Evolutionary conservation across 1,140 invertebrate genomes (phyloP), one percentile per base, ranked within the genome.

Genomic region (Bradynema listronoti): DNA sequence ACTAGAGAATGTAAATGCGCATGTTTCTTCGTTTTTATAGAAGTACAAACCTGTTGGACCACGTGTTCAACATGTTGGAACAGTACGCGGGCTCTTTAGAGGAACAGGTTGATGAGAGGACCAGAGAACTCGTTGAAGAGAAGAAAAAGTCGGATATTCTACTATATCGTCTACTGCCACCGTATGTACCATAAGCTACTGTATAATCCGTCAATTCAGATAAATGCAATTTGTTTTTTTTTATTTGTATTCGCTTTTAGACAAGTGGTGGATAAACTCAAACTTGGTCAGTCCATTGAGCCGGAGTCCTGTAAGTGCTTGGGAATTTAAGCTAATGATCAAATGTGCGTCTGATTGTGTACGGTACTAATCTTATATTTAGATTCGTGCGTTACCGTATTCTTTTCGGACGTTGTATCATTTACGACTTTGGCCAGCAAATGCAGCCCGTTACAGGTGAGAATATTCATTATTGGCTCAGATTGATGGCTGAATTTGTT

Each of bases 371-470:
- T n/a, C n/a, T n/a, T n/a, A n/a, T n/a, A n/a, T n/a, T n/a, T n/a
- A n/a, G n/a, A n/a, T n/a, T n/a, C n/a, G n/a, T 50, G 47, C n/a
- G 47, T 50, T 2, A 50, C 47, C n/a, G 47, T 50, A 16, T 50
- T 94, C 81, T 97, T 96, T 81, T 94, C 91, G 75, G 93, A 97
- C 80, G 96, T 97, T 79, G 92, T 97, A 54, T 91, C 91, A 63
- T 97, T 97, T 82, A 97, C 92, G 33, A 85, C 87, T 45, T 89
- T 97, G 85, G 92, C 90, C 5, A 89, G 91, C 0, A 87, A 91
- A 78, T 93, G 90, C 75, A 89, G 90, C 42, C 91, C 92, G 6
- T 22, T 79, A 2, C 81, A 91, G 84, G 7, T 87, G 1, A 27
- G 9, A 6, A 24, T 19, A n/a, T n/a, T n/a, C n/a, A n/a, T n/a